Conservation (phyloP, 2,797 vertebrate genomes). For the Rhincodon typus region DNA sequence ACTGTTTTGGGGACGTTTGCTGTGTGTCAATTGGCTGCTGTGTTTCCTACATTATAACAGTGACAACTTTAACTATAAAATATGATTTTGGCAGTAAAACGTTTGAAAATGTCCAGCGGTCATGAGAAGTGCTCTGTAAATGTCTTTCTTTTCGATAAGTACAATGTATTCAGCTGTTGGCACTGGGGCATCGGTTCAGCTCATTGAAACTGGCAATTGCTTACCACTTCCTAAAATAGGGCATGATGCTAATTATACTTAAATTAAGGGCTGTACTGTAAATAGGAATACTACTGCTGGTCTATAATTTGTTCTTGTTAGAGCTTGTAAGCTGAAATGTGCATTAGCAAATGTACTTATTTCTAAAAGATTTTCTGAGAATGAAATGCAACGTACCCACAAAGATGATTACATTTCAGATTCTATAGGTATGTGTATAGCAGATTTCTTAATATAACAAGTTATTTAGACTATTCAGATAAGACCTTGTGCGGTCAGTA, state of each 20-base stretch:
- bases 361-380: neutral
- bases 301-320: neutral
- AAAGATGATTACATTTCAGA: neutral
- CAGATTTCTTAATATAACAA: neutral
- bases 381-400: neutral
- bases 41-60: neutral
- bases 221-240: neutral
- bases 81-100: neutral
- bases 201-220: neutral
- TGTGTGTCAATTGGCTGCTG: neutral
- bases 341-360: neutral
- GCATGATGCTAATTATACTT: neutral
- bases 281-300: neutral
- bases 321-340: neutral
- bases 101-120: neutral
- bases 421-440: neutral
- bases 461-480: neutral
- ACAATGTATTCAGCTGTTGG: neutral
- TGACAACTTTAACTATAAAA: neutral
- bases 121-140: neutral
- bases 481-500: neutral
- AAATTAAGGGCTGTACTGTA: constrained; percentile 10
- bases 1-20: neutral
- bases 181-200: neutral
- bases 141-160: neutral